Evolutionary conservation across 30 jellyfish, hydroid and myxozoan genomes (phyloP).

Genomic region (Pseudorhiza aurosa): DNA sequence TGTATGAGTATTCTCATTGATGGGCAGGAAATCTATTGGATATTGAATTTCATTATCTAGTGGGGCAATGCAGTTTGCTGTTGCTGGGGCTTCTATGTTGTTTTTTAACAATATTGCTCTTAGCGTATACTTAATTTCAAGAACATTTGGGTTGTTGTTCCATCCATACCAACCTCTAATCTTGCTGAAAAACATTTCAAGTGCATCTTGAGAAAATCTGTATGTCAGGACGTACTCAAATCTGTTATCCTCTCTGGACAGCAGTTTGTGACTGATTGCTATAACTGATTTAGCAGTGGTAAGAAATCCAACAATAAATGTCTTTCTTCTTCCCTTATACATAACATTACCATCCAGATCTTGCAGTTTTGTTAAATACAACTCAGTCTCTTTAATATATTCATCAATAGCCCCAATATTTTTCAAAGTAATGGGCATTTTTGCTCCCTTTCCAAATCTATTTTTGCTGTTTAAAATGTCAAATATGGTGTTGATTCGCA

Average conservation of each 20-base stretch:
- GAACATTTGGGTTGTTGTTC: conserved; percentile 53
- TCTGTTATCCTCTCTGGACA: background rate
- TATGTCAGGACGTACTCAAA: conserved; percentile 22
- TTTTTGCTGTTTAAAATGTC: conserved; percentile 20
- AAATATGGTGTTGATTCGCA: conserved; percentile 5
- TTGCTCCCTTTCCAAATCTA: conserved; percentile 28
- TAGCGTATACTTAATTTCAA: conserved; percentile 37
- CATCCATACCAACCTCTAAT: conserved; percentile 56
- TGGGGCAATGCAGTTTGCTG: conserved; percentile 15
- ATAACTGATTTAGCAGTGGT: conserved; percentile 11
- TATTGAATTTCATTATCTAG: background rate
- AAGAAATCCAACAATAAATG: conserved; percentile 18
- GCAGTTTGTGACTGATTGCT: conserved; percentile 2
- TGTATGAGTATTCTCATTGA: too few species aligned
- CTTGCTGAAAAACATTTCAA: conserved; percentile 48
- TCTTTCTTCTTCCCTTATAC: conserved; percentile 10
- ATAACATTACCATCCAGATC: background rate
- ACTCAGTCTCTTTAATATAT: conserved; percentile 5
- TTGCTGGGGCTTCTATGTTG: conserved; percentile 25
- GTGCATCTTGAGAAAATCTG: conserved; percentile 33
- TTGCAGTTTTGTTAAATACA: background rate
- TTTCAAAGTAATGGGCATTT: conserved; percentile 10
- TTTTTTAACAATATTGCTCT: conserved; percentile 35
- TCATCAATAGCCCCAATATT: background rate
- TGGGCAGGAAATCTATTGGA: too few species aligned